Percentiles rank a stretch among this genome's conserved stretches.
These are phyloP conservation scores for Callaeas wilsoni DNA, from an alignment of 2,113 vertebrate species.

Conservation along the genomic window DNA sequence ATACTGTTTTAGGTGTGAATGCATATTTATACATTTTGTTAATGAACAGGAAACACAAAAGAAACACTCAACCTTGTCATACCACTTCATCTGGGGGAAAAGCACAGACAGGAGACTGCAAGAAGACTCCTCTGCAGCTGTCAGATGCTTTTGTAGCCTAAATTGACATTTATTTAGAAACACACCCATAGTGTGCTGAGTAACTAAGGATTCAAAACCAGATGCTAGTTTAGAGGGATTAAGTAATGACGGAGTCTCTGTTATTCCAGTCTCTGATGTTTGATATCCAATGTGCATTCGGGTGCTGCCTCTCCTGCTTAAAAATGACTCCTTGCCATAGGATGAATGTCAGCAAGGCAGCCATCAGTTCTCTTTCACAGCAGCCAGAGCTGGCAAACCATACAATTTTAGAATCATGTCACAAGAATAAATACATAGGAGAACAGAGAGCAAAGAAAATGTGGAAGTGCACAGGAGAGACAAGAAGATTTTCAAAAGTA, in stretches of 20 bases:
- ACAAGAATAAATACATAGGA: not conserved
- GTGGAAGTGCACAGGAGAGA: not conserved
- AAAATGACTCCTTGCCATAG: not conserved
- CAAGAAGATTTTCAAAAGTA: not conserved
- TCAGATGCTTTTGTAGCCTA: not conserved
- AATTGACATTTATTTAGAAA: not conserved
- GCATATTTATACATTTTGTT: not conserved
- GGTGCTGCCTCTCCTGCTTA: not conserved
- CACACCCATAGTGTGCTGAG: not conserved
- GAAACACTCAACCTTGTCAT: not conserved
- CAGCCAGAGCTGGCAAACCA: not conserved
- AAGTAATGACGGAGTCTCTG: not conserved
- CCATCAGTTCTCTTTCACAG: not conserved
- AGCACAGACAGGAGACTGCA: not conserved
- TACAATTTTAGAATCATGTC: not conserved
- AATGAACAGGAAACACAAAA: not conserved
- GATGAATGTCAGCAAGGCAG: not conserved
- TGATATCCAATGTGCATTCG: fast-evolving
- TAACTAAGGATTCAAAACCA: not conserved
- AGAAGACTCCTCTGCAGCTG: not conserved
- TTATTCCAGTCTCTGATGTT: not conserved
- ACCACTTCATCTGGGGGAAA: not conserved
- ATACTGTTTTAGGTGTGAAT: not conserved
- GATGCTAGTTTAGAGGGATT: not conserved
- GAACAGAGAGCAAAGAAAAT: not conserved